Evolutionary conservation across 2,797 vertebrate species (phyloP), one percentile per base, ranked within the genome.

Genomic region (Neopelma chrysocephalum): DNA sequence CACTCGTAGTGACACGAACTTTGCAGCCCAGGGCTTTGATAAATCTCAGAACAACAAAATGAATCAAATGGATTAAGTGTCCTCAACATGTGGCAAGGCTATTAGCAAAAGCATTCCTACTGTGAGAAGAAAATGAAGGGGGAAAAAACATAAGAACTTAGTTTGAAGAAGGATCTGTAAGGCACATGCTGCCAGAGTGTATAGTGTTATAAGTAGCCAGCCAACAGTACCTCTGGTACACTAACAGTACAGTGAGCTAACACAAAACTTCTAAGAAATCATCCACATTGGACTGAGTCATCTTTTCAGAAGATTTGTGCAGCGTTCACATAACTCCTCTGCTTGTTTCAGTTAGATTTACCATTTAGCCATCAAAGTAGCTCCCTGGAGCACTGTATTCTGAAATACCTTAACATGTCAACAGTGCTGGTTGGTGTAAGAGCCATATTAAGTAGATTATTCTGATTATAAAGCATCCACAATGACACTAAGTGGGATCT

Each of bases 251-350:
- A 10, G 7, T 20, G 20, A 54, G 42, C 40, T 68, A 85, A 81
- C n/a, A 73, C 15, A 40, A 31, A 68, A 69, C 40, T 51, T 23
- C 54, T 73, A 58, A 50, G 34, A 64, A 78, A 51, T 20, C 5
- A 71, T n/a, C 43, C 3, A 0, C 7, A 16, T 13, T 71, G 38
- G 47, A 79, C 8, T 7, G 3, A 87, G 3, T 27, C 29, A 56
- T 15, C 31, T 92, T 81, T 65, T 81, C 38, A 75, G 42, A 64
- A 91, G 51, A n/a, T 72, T 47, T 68, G 50, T 18, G 25, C 31
- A 65, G 27, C 3, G 17, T 36, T 71, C 72, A 61, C 0, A 0
- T 3, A 57, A 84, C 6, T n/a, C 11, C 50, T 62, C n/a, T 60
- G 31, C 57, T 93, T 43, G 12, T 3, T 89, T 72, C 84, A 56